Percentiles rank a stretch among this genome's conserved stretches.
phyloP scores from a whole-genome alignment of 92 coral and sea anemone genomes.

The Parazoanthus atlanticus region DNA sequence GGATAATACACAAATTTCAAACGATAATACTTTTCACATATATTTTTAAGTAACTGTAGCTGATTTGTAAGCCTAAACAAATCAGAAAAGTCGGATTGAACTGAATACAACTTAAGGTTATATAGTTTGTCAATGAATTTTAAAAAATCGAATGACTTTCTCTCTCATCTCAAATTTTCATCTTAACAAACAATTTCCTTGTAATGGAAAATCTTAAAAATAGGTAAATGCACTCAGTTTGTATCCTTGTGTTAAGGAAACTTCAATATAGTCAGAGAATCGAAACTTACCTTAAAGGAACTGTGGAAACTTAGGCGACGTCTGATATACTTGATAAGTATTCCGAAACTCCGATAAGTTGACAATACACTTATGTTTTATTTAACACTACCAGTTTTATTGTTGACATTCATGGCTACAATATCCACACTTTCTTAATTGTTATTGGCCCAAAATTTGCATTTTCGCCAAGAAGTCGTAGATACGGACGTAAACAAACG shows the following conservation, averaged over 20 bases:
- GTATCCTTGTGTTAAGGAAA: neutral
- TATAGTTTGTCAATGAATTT: constrained; percentile 8
- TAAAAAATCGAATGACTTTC: neutral
- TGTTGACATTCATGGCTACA: constrained; percentile 31
- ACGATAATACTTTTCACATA: neutral
- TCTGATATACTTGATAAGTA: neutral
- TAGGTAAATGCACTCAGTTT: neutral
- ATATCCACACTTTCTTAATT: constrained; percentile 29
- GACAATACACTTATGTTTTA: constrained; percentile 31
- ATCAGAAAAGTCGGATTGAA: neutral
- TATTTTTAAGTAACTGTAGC: neutral
- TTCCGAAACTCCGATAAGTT: constrained; percentile 6
- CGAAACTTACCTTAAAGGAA: constrained; percentile 6
- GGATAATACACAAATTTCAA: neutral
- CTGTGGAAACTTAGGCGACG: neutral
- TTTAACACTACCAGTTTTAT: constrained; percentile 33
- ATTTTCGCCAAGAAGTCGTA: constrained; percentile 28
- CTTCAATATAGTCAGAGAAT: neutral
- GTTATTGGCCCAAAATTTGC: constrained; percentile 37
- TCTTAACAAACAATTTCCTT: neutral
- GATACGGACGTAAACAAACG: constrained; percentile 32
- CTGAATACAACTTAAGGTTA: neutral
- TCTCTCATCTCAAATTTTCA: neutral
- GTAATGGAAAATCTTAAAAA: neutral
- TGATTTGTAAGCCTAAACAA: neutral